Evolutionary conservation across 2,113 vertebrate genomes (phyloP).

Genomic region (Embiotoca jacksoni): DNA sequence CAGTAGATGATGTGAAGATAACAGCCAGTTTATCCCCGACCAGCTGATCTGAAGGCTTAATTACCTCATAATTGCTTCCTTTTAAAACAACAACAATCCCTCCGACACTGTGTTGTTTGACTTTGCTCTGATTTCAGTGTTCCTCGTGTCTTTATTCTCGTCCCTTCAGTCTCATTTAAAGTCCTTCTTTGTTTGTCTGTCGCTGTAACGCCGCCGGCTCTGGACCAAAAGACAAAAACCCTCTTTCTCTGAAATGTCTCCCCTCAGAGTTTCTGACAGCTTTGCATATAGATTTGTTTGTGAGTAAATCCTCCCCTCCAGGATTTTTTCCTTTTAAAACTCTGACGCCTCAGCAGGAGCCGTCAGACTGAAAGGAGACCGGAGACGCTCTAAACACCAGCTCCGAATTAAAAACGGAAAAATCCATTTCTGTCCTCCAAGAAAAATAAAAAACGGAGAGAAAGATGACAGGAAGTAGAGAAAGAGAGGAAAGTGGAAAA

Average conservation of each 20-base stretch:
- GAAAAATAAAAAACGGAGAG: too few relatives aligned
- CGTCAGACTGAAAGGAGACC: neutral
- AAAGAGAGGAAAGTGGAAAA: too few relatives aligned
- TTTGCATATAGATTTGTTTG: conserved; percentile 64
- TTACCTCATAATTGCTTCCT: too few relatives aligned
- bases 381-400: too few relatives aligned
- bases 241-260: conserved; percentile 25
- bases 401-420: too few relatives aligned
- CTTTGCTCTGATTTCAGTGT: neutral
- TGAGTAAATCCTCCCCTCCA: conserved; percentile 53
- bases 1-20: too few relatives aligned
- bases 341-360: conserved; percentile 24
- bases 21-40: too few relatives aligned
- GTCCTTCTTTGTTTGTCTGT: too few relatives aligned
- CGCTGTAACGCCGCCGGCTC: neutral
- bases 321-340: conserved; percentile 19
- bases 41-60: too few relatives aligned
- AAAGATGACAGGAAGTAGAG: too few relatives aligned
- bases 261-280: conserved; percentile 33
- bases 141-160: neutral
- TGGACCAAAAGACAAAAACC: conserved; percentile 28
- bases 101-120: neutral
- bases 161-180: conserved; percentile 2
- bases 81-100: neutral
- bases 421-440: too few relatives aligned